phyloP scores from a whole-genome alignment of 1,140 invertebrate species.

The Chionoecetes opilio region DNA sequence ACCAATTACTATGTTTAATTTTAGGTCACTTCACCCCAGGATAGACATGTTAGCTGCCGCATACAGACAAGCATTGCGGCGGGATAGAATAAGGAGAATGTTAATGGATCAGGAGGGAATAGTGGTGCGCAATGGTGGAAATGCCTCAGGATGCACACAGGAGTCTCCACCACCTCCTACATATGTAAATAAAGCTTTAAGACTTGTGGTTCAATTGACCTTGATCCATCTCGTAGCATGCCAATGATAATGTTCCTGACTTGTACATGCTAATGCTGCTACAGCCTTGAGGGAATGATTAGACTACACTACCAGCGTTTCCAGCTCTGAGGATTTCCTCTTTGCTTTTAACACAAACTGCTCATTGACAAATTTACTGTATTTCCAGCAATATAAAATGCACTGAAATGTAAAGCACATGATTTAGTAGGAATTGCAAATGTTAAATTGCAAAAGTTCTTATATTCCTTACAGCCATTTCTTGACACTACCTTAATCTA shows the following conservation, averaged over 20 bases:
- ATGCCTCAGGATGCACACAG: not conserved
- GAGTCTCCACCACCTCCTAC: constrained; percentile 37
- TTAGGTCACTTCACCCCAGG: constrained; percentile 21
- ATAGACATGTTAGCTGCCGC: constrained; percentile 37
- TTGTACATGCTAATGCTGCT: not conserved
- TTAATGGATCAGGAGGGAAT: constrained; percentile 53
- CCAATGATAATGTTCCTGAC: not conserved
- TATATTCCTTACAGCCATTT: too few relatives aligned
- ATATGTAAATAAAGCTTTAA: constrained; percentile 46
- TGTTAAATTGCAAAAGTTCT: too few relatives aligned
- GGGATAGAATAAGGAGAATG: constrained; percentile 46
- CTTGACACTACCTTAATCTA: too few relatives aligned
- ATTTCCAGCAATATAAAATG: too few relatives aligned
- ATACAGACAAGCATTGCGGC: constrained; percentile 54
- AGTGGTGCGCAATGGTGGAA: constrained; percentile 4
- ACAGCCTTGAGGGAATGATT: not conserved
- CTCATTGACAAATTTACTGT: too few relatives aligned
- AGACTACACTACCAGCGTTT: not conserved
- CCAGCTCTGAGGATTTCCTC: too few relatives aligned
- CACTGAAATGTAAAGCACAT: too few relatives aligned
- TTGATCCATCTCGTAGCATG: not conserved
- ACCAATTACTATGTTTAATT: not conserved
- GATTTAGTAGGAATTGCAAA: too few relatives aligned
- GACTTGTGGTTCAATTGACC: not conserved
- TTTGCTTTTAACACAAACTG: not conserved